Evolutionary conservation across 2,888 invertebrate genomes (phyloP).

Genomic region (Tigriopus californicus): DNA sequence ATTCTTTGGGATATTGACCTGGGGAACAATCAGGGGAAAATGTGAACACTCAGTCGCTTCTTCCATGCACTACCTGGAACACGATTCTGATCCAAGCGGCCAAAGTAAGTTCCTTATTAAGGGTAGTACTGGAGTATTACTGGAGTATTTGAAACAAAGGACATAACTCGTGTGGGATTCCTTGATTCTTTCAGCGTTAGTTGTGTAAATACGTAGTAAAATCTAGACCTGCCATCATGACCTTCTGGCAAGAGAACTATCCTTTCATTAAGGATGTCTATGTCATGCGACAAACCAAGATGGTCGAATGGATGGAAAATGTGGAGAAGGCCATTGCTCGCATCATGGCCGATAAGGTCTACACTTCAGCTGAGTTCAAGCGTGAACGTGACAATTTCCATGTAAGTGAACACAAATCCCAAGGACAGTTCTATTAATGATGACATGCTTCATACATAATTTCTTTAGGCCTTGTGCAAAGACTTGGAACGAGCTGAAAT

Average conservation of each 20-base stretch:
- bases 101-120: too few species aligned
- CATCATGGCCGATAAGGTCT: constrained; percentile 17
- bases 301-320: constrained; percentile 21
- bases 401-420: background rate
- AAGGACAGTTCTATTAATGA: background rate
- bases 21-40: too few species aligned
- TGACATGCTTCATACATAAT: background rate
- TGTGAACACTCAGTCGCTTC: too few species aligned
- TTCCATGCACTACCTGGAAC: too few species aligned
- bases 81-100: too few species aligned
- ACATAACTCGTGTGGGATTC: too few species aligned
- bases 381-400: constrained; percentile 16
- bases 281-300: constrained; percentile 20
- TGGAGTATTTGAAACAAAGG: too few species aligned
- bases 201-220: too few species aligned
- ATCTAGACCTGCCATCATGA: constrained; percentile 17
- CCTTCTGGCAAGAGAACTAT: constrained; percentile 21
- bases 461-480: constrained; percentile 19
- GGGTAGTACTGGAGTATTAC: too few species aligned
- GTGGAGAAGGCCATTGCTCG: constrained; percentile 17
- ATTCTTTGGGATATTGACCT: too few species aligned
- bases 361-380: constrained; percentile 16
- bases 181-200: too few species aligned
- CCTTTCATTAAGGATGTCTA: constrained; percentile 21
- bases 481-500: constrained; percentile 20